Evolutionary conservation across 2,797 vertebrate species (phyloP).

Genomic region (Sebastes baramenuke): DNA sequence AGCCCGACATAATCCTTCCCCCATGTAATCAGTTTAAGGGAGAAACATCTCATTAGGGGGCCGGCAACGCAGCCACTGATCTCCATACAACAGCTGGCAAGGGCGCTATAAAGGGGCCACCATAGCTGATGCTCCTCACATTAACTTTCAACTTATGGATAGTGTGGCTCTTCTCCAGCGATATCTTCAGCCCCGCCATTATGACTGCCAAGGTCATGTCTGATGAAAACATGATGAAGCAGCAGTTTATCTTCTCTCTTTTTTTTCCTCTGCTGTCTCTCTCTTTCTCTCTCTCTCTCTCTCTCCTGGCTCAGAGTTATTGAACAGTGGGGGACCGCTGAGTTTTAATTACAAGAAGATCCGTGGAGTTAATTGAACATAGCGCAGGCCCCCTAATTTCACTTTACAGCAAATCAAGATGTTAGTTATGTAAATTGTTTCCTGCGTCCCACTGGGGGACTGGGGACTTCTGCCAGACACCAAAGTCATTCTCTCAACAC

Average conservation of each 20-base stretch:
- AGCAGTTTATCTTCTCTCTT: constrained; percentile 72
- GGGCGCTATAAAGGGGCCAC: constrained; percentile 60
- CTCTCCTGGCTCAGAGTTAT: constrained; percentile 68
- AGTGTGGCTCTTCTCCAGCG: constrained; percentile 80
- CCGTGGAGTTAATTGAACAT: constrained; percentile 80
- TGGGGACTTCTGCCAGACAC: constrained; percentile 62
- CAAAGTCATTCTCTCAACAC: constrained; percentile 68
- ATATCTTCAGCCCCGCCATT: constrained; percentile 59
- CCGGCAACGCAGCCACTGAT: constrained; percentile 38
- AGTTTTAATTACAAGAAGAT: constrained; percentile 81
- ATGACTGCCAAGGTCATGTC: constrained; percentile 82
- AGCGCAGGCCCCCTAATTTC: constrained; percentile 74
- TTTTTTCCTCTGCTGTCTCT: not conserved
- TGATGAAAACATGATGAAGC: constrained; percentile 85
- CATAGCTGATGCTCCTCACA: constrained; percentile 70
- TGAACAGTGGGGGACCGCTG: constrained; percentile 75
- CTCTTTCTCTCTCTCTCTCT: not conserved
- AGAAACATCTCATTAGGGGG: constrained; percentile 67
- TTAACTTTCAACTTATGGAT: constrained; percentile 81
- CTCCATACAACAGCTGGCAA: constrained; percentile 72
- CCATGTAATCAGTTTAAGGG: constrained; percentile 72
- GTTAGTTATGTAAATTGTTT: constrained; percentile 80
- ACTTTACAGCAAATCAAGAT: constrained; percentile 83
- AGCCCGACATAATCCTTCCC: constrained; percentile 57
- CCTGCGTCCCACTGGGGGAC: constrained; percentile 58